Percentiles rank a stretch among this genome's conserved stretches.
phyloP scores from a whole-genome alignment of 2,888 invertebrate species.

The Crocallis elinguaria region DNA sequence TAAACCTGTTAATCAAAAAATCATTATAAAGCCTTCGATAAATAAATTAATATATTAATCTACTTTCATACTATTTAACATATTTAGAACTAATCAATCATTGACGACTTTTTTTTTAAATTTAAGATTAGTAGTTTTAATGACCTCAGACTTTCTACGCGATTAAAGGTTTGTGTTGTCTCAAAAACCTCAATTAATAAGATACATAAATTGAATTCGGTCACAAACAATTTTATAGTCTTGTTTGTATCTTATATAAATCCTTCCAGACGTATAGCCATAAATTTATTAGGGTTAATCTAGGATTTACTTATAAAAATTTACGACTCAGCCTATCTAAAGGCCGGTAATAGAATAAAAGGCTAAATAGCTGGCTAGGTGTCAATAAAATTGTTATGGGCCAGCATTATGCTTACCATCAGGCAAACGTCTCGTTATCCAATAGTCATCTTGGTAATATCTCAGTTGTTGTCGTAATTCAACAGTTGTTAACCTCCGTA shows the following conservation, averaged over 20 bases:
- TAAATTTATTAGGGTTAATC: neutral
- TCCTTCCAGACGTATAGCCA: slow-evolving; percentile 12
- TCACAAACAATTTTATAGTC: no score
- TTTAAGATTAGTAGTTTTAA: neutral
- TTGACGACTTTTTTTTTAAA: neutral
- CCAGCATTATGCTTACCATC: no score
- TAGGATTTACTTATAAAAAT: slow-evolving; percentile 16
- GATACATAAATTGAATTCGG: no score
- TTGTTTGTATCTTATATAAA: no score
- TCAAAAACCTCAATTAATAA: no score
- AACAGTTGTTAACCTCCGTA: no score
- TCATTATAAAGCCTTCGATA: slow-evolving; percentile 12
- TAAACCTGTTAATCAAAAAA: slow-evolving; percentile 22
- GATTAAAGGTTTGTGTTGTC: neutral
- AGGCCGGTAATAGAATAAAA: no score
- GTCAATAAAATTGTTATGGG: no score
- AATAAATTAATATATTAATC: slow-evolving; percentile 7
- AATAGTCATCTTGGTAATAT: no score
- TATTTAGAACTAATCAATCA: slow-evolving; percentile 9
- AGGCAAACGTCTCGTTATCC: no score
- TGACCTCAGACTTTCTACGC: neutral
- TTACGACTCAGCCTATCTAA: slow-evolving; percentile 7
- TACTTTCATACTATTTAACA: slow-evolving; percentile 14
- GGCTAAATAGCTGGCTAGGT: no score
- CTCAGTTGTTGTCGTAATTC: no score